phyloP scores from a whole-genome alignment of 2,797 vertebrate genomes.

The Lates japonicus region DNA sequence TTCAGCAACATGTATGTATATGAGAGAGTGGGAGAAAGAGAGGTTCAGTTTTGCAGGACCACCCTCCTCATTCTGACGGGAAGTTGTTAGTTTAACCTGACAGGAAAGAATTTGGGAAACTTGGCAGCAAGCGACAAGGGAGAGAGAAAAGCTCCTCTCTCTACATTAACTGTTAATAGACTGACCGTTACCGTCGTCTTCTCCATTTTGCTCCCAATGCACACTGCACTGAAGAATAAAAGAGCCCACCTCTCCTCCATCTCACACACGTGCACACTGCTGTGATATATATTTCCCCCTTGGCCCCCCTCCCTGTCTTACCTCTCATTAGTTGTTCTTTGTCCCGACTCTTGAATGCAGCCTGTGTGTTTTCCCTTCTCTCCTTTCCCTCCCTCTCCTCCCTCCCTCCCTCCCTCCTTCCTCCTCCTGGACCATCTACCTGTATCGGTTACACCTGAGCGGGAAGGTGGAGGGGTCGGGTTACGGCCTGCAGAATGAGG shows the following conservation, averaged over 20 bases:
- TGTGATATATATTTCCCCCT: constrained; percentile 51
- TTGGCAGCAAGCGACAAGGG: constrained; percentile 84
- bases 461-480: constrained; percentile 70
- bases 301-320: constrained; percentile 9
- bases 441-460: constrained; percentile 89
- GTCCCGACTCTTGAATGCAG: constrained; percentile 78
- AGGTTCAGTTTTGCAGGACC: constrained; percentile 83
- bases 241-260: constrained; percentile 25
- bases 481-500: constrained; percentile 82
- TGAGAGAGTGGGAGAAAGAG: constrained; percentile 44
- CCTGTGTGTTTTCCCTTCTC: constrained; percentile 74
- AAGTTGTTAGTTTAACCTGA: constrained; percentile 96
- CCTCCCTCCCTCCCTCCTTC: constrained; percentile 25
- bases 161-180: constrained; percentile 85
- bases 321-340: constrained; percentile 79
- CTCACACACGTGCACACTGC: constrained; percentile 37
- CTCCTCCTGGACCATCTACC: constrained; percentile 74
- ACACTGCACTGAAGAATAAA: constrained; percentile 28
- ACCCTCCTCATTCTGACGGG: constrained; percentile 88
- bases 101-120: constrained; percentile 92
- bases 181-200: constrained; percentile 69
- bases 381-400: neutral
- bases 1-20: constrained; percentile 50
- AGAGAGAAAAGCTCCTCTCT: constrained; percentile 77
- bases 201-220: constrained; percentile 46